Conservation (phyloP, 2,888 invertebrate species). For the Lymantria monacha region DNA sequence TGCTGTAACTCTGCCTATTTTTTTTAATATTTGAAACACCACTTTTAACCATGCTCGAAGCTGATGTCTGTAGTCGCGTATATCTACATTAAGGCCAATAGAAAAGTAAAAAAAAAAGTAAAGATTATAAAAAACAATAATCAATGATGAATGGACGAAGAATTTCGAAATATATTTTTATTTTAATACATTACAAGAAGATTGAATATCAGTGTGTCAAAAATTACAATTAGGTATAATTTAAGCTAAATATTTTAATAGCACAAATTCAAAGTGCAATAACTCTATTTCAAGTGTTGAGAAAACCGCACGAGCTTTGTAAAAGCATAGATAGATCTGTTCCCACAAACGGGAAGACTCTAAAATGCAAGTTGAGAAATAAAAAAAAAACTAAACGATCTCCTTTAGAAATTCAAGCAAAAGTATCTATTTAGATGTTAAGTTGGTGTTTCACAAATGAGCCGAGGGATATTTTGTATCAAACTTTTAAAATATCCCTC, state of each 20-base stretch:
- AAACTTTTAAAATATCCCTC: conserved; percentile 60
- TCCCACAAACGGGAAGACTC: conserved; percentile 49
- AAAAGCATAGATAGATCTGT: conserved; percentile 57
- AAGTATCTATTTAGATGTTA: conserved; percentile 67
- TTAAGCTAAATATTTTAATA: conserved; percentile 46
- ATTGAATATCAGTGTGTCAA: conserved; percentile 45
- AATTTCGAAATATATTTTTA: conserved; percentile 39
- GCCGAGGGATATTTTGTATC: conserved; percentile 67
- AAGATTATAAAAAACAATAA: conserved; percentile 30
- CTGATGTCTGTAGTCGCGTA: conserved; percentile 45
- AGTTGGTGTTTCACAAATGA: conserved; percentile 55
- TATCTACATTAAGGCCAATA: conserved; percentile 42
- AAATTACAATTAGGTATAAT: conserved; percentile 41
- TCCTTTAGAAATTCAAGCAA: conserved; percentile 63
- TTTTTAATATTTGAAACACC: conserved; percentile 16
- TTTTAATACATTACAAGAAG: conserved; percentile 78
- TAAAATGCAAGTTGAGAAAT: conserved; percentile 62
- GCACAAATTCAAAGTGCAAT: conserved; percentile 63
- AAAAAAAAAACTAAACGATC: conserved; percentile 58
- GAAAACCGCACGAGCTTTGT: conserved; percentile 52
- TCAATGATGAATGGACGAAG: conserved; percentile 36
- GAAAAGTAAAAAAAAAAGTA: conserved; percentile 31
- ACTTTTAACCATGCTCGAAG: conserved; percentile 52
- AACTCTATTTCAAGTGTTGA: conserved; percentile 61
- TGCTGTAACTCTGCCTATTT: conserved; percentile 42